Evolutionary conservation across 2,113 vertebrate species (phyloP).

Genomic region (Pluvianellus socialis): DNA sequence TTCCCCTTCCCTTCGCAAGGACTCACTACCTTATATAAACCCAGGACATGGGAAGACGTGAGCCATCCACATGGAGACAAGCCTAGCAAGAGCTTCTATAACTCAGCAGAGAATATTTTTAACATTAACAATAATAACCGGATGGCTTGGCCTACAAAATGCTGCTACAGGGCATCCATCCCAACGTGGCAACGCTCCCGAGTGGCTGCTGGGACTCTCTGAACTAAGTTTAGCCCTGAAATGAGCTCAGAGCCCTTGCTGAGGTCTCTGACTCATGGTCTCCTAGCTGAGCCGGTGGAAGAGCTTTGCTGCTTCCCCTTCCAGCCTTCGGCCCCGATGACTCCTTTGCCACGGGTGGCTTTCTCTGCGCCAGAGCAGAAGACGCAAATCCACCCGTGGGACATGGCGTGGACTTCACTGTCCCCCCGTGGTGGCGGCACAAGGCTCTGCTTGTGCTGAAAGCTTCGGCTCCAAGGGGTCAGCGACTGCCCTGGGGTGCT

Average conservation of each 20-base stretch:
- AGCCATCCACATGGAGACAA: not conserved
- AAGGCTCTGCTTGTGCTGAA: not conserved
- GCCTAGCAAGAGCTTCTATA: not conserved
- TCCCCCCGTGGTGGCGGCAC: not conserved
- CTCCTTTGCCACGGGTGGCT: not conserved
- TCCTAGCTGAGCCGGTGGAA: not conserved
- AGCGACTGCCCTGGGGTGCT: not conserved
- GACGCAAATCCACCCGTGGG: not conserved
- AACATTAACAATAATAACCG: slow-evolving; percentile 12
- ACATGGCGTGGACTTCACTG: not conserved
- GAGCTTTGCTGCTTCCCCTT: not conserved
- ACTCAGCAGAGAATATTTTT: slow-evolving; percentile 56
- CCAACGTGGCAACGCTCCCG: not conserved
- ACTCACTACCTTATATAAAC: not conserved
- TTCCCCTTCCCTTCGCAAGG: not conserved
- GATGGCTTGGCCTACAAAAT: slow-evolving; percentile 55
- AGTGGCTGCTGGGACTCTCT: slow-evolving; percentile 50
- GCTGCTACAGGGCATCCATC: slow-evolving; percentile 47
- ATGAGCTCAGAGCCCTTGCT: slow-evolving; percentile 57
- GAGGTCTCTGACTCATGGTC: slow-evolving; percentile 29
- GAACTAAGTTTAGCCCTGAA: slow-evolving; percentile 52
- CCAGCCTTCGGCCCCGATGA: not conserved
- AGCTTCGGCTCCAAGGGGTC: not conserved
- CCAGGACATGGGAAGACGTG: not conserved
- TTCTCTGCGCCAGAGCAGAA: not conserved